Evolutionary conservation across 2,797 vertebrate species (phyloP), one percentile per base, ranked within the genome.

Genomic region (Mormyrops boulengeri): DNA sequence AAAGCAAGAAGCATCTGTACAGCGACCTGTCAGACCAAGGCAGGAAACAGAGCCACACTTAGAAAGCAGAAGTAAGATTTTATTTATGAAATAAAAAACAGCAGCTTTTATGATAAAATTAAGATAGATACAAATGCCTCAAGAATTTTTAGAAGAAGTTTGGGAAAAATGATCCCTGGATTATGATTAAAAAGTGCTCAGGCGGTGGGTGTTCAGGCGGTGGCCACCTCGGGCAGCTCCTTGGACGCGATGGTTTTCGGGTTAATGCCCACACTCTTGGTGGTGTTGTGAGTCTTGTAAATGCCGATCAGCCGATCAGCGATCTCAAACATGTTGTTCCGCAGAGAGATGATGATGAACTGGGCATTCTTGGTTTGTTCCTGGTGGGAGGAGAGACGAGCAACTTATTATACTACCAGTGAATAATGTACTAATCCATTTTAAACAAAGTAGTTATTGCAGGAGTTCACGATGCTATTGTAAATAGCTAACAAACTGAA

Each of bases 291-390:
- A 0, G 98, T 99, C 93, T 99, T 99, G 90, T 97, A 99, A 92
- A 99, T 99, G 69, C 99, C 99, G 38, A 99, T 97, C 66, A 99
- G 95, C 34, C 98, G 96, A 89, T 99, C 98, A 0, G 98, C 97
- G 1, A 99, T 99, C 94, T 99, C 99, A 88, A 99, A 99, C 99
- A 99, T 99, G 96, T 99, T 99, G 96, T 99, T 98, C 91, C 99
- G 96, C 95, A 99, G 95, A 19, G 98, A 99, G 95, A 99, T 99
- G 92, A 99, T 97, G 93, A 99, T 99, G 91, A 99, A 99, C 92
- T 99, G 99, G 73, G 99, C 98, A 0, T 99, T 99, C 95, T 97
- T 99, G 2, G 99, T 99, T 96, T 99, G 99, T 60, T 99, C 98
- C 99, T 99, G 96, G 11, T 95, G 94, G 22, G 89, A 22, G 93